A percentile compares a stretch with the other conserved stretches of the same genome.
Evolutionary conservation across 1,140 invertebrate genomes (phyloP).

Genomic region (Zaprionus taronus): DNA sequence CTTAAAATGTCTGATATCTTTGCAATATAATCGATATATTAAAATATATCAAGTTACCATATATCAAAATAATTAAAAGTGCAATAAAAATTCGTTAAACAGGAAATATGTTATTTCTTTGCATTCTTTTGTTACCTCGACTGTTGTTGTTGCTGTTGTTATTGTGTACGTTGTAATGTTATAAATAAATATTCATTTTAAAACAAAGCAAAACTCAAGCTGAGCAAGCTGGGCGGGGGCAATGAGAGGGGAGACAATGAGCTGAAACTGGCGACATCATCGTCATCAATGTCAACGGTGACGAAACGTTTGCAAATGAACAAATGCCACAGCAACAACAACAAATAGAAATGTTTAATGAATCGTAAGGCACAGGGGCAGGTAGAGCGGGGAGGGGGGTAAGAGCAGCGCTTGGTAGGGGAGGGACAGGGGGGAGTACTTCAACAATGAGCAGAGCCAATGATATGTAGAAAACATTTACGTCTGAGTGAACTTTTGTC

Average conservation of each 20-base stretch:
- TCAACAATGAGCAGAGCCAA: slow-evolving; percentile 60
- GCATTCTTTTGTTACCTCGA: slow-evolving; percentile 6
- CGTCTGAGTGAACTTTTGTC: slow-evolving; percentile 70
- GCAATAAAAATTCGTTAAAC: slow-evolving; percentile 1
- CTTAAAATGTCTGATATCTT: too few species aligned
- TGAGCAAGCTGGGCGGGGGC: slow-evolving; percentile 1
- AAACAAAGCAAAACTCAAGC: slow-evolving; percentile 53
- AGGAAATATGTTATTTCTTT: slow-evolving; percentile 12
- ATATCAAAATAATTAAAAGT: background rate
- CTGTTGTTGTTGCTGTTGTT: slow-evolving; percentile 31
- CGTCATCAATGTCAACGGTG: slow-evolving; percentile 69
- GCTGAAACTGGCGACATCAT: slow-evolving; percentile 18
- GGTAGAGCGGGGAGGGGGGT: background rate
- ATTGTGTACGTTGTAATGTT: slow-evolving; percentile 46
- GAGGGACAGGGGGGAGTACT: background rate
- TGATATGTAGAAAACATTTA: slow-evolving; percentile 74
- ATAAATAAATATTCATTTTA: slow-evolving; percentile 64
- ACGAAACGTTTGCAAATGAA: slow-evolving; percentile 78
- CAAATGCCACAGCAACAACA: slow-evolving; percentile 47
- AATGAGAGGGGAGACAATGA: slow-evolving; percentile 8
- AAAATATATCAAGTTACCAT: background rate
- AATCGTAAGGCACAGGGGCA: slow-evolving; percentile 45
- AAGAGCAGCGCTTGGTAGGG: too few species aligned
- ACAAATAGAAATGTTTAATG: slow-evolving; percentile 80
- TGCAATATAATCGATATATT: too few species aligned